Conservation (phyloP, 2,797 vertebrate genomes). For the Uromys caudimaculatus region DNA sequence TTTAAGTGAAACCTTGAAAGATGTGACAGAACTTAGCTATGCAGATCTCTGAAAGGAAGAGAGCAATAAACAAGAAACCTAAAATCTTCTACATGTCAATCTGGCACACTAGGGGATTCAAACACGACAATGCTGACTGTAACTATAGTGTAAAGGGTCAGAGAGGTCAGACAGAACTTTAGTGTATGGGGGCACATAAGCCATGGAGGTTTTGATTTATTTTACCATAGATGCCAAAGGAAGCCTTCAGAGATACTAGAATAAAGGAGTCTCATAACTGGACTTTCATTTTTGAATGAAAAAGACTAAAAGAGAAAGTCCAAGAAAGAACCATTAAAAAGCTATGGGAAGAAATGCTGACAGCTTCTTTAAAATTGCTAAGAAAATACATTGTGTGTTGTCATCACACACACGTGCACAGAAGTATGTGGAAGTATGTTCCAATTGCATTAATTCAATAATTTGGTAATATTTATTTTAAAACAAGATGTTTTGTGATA, state of each 20-base stretch:
- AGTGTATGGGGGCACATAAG: background rate
- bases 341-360: background rate
- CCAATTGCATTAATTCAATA: background rate
- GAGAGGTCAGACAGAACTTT: background rate
- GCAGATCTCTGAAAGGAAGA: background rate
- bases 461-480: background rate
- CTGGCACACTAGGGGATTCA: background rate
- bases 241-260: background rate
- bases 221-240: background rate
- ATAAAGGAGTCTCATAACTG: background rate
- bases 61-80: background rate
- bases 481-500: background rate
- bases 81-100: background rate
- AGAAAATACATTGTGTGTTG: background rate
- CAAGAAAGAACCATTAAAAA: background rate
- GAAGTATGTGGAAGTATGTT: background rate
- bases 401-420: background rate
- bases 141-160: rapidly evolving
- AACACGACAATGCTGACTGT: background rate
- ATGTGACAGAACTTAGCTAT: background rate
- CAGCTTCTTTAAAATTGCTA: background rate
- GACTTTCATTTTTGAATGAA: slow-evolving; percentile 58
- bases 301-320: background rate
- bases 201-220: background rate
- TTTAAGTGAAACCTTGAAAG: background rate